A percentile compares a stretch with the other conserved stretches of the same genome.
phyloP scores from a whole-genome alignment of 2,113 vertebrate species.

The Dipodomys ordii region DNA sequence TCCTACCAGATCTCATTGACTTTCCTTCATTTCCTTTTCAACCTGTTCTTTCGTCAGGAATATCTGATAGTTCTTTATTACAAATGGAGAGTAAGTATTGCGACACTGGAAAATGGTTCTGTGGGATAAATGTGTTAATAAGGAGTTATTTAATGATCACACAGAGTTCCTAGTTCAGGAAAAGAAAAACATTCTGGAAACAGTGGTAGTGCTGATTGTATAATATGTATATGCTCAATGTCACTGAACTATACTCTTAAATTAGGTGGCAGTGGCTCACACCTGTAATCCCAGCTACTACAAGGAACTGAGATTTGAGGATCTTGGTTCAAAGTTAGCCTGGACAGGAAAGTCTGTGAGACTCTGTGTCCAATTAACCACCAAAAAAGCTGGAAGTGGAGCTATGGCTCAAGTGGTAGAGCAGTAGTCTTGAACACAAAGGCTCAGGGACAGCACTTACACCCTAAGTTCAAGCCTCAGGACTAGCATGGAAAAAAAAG shows the following conservation, averaged over 20 bases:
- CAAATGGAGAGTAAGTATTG: conserved; percentile 88
- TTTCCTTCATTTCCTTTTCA: conserved; percentile 79
- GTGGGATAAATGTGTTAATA: conserved; percentile 10
- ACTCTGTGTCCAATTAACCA: too few species aligned
- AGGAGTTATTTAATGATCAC: not conserved
- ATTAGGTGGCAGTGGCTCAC: not conserved
- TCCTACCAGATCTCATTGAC: conserved; percentile 75
- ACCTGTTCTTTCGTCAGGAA: conserved; percentile 71
- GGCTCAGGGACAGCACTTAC: too few species aligned
- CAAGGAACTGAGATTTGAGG: too few species aligned
- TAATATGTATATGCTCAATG: not conserved
- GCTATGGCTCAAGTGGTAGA: too few species aligned
- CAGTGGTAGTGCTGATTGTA: not conserved
- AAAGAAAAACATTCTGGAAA: conserved; percentile 14
- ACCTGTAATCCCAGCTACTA: too few species aligned
- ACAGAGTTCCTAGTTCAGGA: conserved; percentile 20
- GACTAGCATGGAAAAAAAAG: not conserved
- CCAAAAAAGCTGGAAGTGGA: too few species aligned
- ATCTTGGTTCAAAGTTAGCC: too few species aligned
- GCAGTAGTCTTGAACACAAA: too few species aligned
- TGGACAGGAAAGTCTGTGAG: too few species aligned
- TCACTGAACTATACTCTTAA: not conserved
- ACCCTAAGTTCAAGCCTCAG: not conserved
- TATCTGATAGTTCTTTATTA: conserved; percentile 74
- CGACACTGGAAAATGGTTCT: conserved; percentile 47